A percentile compares a stretch with the other conserved stretches of the same genome.
Evolutionary conservation across 2,113 vertebrate genomes (phyloP).

Genomic region (Galbula dea): DNA sequence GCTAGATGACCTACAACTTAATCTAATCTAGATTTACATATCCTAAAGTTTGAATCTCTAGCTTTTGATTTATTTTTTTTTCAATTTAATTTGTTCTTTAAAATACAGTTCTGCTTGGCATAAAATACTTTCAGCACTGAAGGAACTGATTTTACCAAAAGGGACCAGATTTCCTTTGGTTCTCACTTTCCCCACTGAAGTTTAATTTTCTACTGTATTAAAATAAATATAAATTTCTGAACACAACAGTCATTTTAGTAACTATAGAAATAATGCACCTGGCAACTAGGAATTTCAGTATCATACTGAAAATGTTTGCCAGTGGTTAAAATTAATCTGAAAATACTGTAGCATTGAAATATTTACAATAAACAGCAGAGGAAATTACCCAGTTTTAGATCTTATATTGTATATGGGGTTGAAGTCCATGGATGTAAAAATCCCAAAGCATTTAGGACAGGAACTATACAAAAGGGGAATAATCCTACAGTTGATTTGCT

Average conservation of each 20-base stretch:
- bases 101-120: background rate
- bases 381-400: background rate
- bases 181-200: background rate
- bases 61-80: background rate
- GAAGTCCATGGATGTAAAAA: background rate
- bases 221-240: background rate
- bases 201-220: background rate
- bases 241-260: background rate
- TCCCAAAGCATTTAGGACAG: background rate
- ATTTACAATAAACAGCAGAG: background rate
- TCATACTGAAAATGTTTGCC: background rate
- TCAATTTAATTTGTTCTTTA: background rate
- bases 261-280: background rate
- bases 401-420: fast-evolving
- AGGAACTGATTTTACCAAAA: background rate
- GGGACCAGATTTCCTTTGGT: background rate
- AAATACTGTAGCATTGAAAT: background rate
- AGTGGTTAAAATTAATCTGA: background rate
- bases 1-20: background rate
- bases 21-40: background rate
- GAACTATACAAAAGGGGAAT: background rate
- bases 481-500: background rate
- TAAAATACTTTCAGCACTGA: background rate
- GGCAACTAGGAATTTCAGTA: background rate
- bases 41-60: background rate